Evolutionary conservation across 2,888 invertebrate species (phyloP), one percentile per base, ranked within the genome.

Genomic region (Eumacrocentrus americanus): DNA sequence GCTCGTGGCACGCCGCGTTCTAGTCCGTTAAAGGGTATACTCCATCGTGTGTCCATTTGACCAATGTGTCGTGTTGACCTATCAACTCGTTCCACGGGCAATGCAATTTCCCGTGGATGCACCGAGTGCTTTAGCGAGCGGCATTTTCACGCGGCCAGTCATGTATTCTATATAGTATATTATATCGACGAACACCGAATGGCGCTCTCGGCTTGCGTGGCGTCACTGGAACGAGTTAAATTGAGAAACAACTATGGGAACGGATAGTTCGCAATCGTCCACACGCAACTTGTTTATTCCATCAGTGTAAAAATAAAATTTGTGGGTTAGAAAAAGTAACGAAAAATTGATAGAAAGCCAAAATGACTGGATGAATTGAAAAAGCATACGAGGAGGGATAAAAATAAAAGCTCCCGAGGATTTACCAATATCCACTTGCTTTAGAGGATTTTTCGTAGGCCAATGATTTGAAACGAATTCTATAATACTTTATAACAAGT

Each of bases 41-140:
- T 50, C 48, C 22, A 18, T 29, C 29, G 34, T 40, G 22, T 42
- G 40, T 23, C 44, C 42, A 47, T 54, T 40, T 29, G 42, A 48
- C 50, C 54, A 42, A 55, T 54, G 53, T 44, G 44, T 29, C 46
- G 25, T 53, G 29, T 34, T 47, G 35, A 53, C 47, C 52, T n/a
- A 46, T 59, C 47, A 20, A 25, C 46, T 35, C 23, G 44, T 40
- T 53, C 52, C 29, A 52, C 35, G 20, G 44, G 47, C 48, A 54
- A 54, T 53, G 52, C 52, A 48, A 54, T 54, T 60, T 60, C 16
- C 48, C 54, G 25, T 25, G 38, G 59, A 47, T 18, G 29, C 38
- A 29, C 40, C 22, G 35, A 42, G 40, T 53, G 22, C 34, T 42
- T 47, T 29, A 40, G 12, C 53, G 38, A 37, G 16, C 22, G 18